Base-by-base conservation (phyloP, 1,140 invertebrate genomes). In the Drosophila sturtevanti region DNA sequence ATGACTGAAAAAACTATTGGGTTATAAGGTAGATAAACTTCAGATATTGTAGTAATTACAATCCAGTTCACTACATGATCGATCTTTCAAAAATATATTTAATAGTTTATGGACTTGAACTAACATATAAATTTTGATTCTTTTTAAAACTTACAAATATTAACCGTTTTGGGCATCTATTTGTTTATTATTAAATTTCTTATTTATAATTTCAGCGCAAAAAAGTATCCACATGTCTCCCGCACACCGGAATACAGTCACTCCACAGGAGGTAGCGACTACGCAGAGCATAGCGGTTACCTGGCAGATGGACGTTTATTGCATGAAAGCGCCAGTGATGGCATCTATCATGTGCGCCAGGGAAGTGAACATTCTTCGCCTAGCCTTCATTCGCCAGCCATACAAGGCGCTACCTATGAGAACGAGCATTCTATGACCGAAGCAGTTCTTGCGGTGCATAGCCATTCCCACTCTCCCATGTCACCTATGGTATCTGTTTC, bases 321-420 rank as follows among this genome's bases (percentile, higher is more conserved):
- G 70, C 87, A 90, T 68, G 89, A 91, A 52, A 69, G 63, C 31
- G 48, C 81, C 37, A 79, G 63, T 64, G 85, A 89, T 55, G 68
- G 76, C 35, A 79, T 87, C 68, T 90, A 90, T 68, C 87, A 90
- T 38, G 82, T 90, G 72, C 77, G 85, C 37, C 90, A 91, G 60
- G 90, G 90, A 38, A 91, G 90, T 38, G 90, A 91, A 65, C 90
- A 91, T 54, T 91, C 89, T 68, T 91, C 90, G 62, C 82, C 90
- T 61, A 90, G 89, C 48, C 67, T 91, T 1, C 90, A 91, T 61
- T 91, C 90, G 18, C 90, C 90, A 67, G 90, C 85, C 79, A 90
- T 91, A 79, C 89, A 91, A 64, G 80, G 79, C 60, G 48, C 72
- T 68, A 77, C 77, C 51, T 87, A 90, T 61, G 87, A 87, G 44